Base-by-base conservation (phyloP, 2,113 vertebrate genomes). In the Talpa occidentalis region DNA sequence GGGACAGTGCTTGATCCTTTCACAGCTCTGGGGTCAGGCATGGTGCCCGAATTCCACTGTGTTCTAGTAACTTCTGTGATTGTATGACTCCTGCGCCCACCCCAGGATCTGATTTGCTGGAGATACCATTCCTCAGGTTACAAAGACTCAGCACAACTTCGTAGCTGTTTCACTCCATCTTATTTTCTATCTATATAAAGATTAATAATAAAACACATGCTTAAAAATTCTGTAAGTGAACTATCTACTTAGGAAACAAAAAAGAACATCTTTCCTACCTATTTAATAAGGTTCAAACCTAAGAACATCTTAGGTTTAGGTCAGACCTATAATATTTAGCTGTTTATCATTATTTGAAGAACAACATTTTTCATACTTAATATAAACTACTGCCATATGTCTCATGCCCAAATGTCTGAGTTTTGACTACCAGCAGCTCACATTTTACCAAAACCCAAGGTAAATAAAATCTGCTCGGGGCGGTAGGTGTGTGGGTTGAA, bases 301-400 rank as follows among this genome's bases (percentile, higher is more conserved):
- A 67, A 94, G 12, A 82, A 52, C 9, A 62, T 28, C 5, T 69
- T 74, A 54, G 67, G 70, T 94, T 30, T 26, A 67, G 11, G 49
- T 73, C 35, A 67, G 16, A 49, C 28, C 7, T 67, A 52, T 52
- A 52, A 15, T 93, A 56, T 32, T 47, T 59, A 69, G 6, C 66
- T 77, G 28, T 90, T 82, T 78, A 12, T 82, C 32, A 26, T 90
- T 81, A 72, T 44, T 90, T 96, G 81, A 93, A 77, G 19, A 86
- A 70, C 5, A 56, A n/a, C 19, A 21, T 19, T 40, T 54, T 93
- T 93, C 28, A 82, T 37, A 74, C 28, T 82, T 81, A 89, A 60
- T 73, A 67, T 47, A 66, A n/a, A 77, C 16, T 12, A 49, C 40
- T 79, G 59, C n/a, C 11, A 40, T 72, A 19, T 67, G 56, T 64